Base-by-base conservation (phyloP, 2,888 invertebrate species). In the Phlogophora meticulosa region DNA sequence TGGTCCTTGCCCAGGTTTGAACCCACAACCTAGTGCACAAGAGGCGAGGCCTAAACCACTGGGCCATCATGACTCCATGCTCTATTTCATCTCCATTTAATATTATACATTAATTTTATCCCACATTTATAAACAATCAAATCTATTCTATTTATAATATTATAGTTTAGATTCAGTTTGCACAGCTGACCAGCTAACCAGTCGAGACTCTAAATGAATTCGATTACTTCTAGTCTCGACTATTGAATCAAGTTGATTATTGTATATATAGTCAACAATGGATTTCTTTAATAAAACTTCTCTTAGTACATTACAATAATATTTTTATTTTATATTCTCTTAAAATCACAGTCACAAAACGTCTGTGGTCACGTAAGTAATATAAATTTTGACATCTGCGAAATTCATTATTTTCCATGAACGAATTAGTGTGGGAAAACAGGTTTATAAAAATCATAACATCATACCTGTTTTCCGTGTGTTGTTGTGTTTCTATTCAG, bases 221-320 rank as follows among this genome's bases (percentile, higher is more conserved):
- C n/a, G 22, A 56, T 15, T 63, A 24, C 11, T 13, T 22, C n/a
- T 5, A 28, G 20, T 42, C 24, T 17, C 9, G 1, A 22, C 15
- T 34, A 36, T 48, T 48, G 15, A 59, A 70, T 49, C 28, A 42
- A 15, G 40, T 28, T 40, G 5, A 22, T n/a, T 13, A 69, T 59
- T 58, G 24, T 5, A 40, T 24, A 42, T 20, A 28, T 40, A 11
- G 13, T 10, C 71, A 36, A 70, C 40, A 48, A 56, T 28, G 68
- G 28, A 4, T 28, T 28, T 4, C 28, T 28, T 24, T 32, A 65
- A 48, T 38, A 13, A 48, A 13, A 48, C 1, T 24, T 17, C 34
- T 36, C 13, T 43, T 48, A 5, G 28, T 4, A 28, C 28, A 28
- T 28, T 4, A 5, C 28, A 4, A 5, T 5, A 4, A 5, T 28